Percentiles rank a stretch among this genome's conserved stretches.
Evolutionary conservation across 2,113 vertebrate species (phyloP).

Genomic region (Fulica atra): DNA sequence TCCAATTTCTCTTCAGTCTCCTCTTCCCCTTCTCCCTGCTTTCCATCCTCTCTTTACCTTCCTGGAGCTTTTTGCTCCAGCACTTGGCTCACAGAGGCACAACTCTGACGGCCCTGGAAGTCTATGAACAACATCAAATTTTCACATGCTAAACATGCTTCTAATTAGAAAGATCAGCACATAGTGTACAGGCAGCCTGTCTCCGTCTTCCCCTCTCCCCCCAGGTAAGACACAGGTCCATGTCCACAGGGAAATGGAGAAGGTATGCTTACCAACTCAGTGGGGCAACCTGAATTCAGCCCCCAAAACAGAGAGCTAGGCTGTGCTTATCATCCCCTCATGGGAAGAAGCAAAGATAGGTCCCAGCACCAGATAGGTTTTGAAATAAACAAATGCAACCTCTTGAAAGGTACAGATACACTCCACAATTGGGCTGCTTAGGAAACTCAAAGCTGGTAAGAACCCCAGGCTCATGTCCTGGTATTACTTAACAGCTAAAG

Average conservation of each 20-base stretch:
- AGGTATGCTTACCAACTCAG: neutral
- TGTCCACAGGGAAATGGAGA: neutral
- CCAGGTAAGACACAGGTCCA: neutral
- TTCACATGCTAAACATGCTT: neutral
- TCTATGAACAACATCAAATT: conserved; percentile 30
- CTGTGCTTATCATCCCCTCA: neutral
- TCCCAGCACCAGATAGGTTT: neutral
- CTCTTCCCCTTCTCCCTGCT: too few species aligned
- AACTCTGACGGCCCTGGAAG: neutral
- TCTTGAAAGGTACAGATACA: neutral
- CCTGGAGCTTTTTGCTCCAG: neutral
- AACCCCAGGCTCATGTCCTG: neutral
- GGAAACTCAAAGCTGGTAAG: neutral
- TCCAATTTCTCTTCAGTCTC: neutral
- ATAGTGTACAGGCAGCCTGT: neutral
- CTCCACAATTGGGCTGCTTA: neutral
- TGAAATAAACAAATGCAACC: neutral
- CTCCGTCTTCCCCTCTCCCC: neutral
- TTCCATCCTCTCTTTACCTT: neutral
- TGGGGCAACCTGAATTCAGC: neutral
- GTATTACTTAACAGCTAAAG: neutral
- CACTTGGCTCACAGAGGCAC: neutral
- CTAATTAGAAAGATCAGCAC: conserved; percentile 4
- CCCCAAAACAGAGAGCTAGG: neutral
- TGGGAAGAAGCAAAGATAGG: neutral